Base-by-base conservation (phyloP, 1,140 invertebrate species). In the Phenacoccus solenopsis region DNA sequence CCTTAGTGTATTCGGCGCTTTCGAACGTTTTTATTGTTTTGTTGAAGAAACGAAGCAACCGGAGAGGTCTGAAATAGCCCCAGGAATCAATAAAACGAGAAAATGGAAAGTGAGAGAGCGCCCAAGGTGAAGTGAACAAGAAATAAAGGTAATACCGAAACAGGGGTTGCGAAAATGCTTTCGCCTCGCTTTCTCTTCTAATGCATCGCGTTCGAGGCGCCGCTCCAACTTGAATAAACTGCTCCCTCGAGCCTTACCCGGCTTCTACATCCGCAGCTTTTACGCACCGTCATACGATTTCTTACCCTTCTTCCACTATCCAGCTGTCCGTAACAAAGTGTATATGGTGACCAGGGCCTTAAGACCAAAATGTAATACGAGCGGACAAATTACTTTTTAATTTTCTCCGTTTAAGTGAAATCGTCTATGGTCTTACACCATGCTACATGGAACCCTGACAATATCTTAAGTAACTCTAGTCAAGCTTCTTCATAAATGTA, bases 21-120 rank as follows among this genome's bases (percentile, higher is more conserved):
- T 49, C 20, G 38, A 3, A 49, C 38, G 38, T 49, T 49, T 49
- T 49, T 49, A 49, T 49, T 49, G 38, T 49, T 49, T 49, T n/a
- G 38, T 2, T 49, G 68, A 24, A 70, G 67, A 57, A 70, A 38
- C 61, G 69, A 25, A 61, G 35, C 32, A 32, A 32, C 61, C 67
- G 67, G 72, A 24, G 13, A 38, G 28, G 68, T 64, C 68, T 38
- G 28, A 67, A 68, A 70, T 12, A 38, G 57, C 24, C 24, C 27
- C 21, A 24, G 35, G 38, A 25, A 22, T 10, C 13, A 61, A 38
- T 38, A 70, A 64, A 38, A 72, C 22, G 28, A 59, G 32, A 20
- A 70, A 49, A 38, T 21, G 27, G 68, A 61, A 27, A 38, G 21
- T 25, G 71, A 32, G 27, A 67, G n/a, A 59, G 71, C 20, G 24